Evolutionary conservation across 2,113 vertebrate species (phyloP), one percentile per base, ranked within the genome.

Genomic region (Hippocampus comes): DNA sequence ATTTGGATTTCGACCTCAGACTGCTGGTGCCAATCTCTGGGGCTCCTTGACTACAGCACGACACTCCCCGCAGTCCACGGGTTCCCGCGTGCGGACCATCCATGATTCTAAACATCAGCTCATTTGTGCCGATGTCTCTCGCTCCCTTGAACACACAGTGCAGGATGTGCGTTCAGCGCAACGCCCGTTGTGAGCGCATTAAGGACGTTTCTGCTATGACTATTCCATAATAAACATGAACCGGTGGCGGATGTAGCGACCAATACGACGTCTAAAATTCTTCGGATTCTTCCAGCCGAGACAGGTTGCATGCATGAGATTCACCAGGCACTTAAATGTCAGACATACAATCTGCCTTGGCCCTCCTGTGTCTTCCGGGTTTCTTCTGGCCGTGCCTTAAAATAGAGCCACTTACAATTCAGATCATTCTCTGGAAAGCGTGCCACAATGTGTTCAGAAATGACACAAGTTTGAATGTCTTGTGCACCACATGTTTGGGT

Each of bases 1-100:
- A 81, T 86, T 82, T 70, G 53, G 57, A 84, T 82, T 81, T 77
- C 73, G 71, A 71, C 64, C 78, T 79, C 71, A 76, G 76, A 86
- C 73, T 73, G 73, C 65, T 71, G 73, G 74, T 77, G 82, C 82
- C 78, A 84, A 78, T 71, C 69, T 67, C 51, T 0, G n/a, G 57
- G 1, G 20, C 59, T 68, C 65, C 79, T 76, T 77, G 77, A 82
- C 77, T 80, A 77, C 77, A 85, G 79, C 79, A 72, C 2, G 60
- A 71, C 65, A 79, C 71, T 74, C 56, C 34, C 65, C 67, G 60
- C 66, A 38, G 53, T 41, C 65, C 71, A 60, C 59, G 12, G 51
- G 30, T 27, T 72, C 23, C 72, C 71, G 23, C 53, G 70, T 78
- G 59, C 41, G 65, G 57, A 55, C 10, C 70, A 66, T 68, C 77